These are phyloP conservation scores for Phyllotreta cruciferae DNA, from an alignment of 2,888 invertebrate species.

Conservation along the genomic window DNA sequence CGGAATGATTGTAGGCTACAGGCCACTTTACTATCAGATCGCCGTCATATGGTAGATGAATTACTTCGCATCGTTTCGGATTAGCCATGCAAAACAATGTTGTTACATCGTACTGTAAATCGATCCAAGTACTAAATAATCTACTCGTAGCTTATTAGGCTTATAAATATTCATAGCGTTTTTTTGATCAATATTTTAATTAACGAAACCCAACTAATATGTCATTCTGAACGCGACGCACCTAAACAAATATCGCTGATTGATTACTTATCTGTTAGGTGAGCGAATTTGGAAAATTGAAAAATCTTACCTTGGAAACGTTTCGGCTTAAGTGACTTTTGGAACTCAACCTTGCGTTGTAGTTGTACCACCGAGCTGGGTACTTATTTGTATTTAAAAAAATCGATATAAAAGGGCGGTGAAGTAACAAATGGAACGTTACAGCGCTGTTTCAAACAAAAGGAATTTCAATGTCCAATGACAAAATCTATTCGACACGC, in stretches of 20 bases:
- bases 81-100: conserved; percentile 22
- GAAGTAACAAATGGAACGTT: conserved; percentile 16
- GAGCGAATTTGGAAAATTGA: not conserved
- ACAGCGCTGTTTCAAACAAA: conserved; percentile 26
- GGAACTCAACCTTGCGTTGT: not conserved
- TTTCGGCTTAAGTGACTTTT: not conserved
- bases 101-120: not conserved
- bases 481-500: conserved; percentile 26
- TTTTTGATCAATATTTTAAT: conserved; percentile 3
- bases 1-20: conserved; percentile 24
- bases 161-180: conserved; percentile 6
- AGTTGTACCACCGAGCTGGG: not conserved
- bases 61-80: conserved; percentile 20
- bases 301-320: conserved; percentile 4
- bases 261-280: not conserved
- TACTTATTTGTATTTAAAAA: not conserved
- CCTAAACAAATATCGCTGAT: not conserved
- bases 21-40: not conserved
- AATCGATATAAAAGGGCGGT: conserved; percentile 21
- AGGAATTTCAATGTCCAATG: conserved; percentile 28
- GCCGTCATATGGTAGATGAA: conserved; percentile 28
- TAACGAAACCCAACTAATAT: not conserved
- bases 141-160: not conserved
- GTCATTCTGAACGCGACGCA: not conserved
- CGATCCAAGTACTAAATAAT: conserved; percentile 3